These are phyloP conservation scores for Pristionchus arcanus DNA, from an alignment of 2,888 invertebrate genomes.

Conservation along the genomic window DNA sequence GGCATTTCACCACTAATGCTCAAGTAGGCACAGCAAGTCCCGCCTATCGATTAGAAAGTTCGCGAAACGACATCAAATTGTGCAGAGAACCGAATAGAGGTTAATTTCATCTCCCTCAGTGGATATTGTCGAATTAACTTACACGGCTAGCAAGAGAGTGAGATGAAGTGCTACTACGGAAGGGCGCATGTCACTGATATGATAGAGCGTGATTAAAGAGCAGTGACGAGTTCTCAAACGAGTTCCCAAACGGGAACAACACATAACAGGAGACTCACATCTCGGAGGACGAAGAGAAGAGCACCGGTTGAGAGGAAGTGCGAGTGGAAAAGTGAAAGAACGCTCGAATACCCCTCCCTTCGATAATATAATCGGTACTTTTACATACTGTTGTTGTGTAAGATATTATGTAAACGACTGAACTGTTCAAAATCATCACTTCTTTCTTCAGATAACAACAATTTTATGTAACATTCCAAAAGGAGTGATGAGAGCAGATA, in stretches of 20 bases:
- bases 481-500: slow-evolving; percentile 27
- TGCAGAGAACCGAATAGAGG: slow-evolving; percentile 37
- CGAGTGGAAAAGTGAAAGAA: slow-evolving; percentile 52
- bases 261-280: slow-evolving; percentile 43
- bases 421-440: slow-evolving; percentile 49
- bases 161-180: slow-evolving; percentile 40
- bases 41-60: slow-evolving; percentile 41
- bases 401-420: slow-evolving; percentile 25
- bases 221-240: slow-evolving; percentile 25
- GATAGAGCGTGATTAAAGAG: slow-evolving; percentile 43
- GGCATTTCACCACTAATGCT: slow-evolving; percentile 54
- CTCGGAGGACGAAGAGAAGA: slow-evolving; percentile 29
- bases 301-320: slow-evolving; percentile 41
- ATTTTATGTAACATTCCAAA: slow-evolving; percentile 55
- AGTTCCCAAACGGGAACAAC: slow-evolving; percentile 43
- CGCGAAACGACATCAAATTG: slow-evolving; percentile 48
- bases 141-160: slow-evolving; percentile 32
- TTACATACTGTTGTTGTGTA: neutral
- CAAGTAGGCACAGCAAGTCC: neutral
- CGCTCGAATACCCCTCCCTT: neutral
- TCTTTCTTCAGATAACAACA: slow-evolving; percentile 56
- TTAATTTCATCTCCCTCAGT: neutral
- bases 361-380: neutral
- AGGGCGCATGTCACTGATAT: slow-evolving; percentile 51
- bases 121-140: neutral